A percentile compares a stretch with the other conserved stretches of the same genome.
Evolutionary conservation across 2,888 invertebrate species (phyloP).

Genomic region (Belgica antarctica): DNA sequence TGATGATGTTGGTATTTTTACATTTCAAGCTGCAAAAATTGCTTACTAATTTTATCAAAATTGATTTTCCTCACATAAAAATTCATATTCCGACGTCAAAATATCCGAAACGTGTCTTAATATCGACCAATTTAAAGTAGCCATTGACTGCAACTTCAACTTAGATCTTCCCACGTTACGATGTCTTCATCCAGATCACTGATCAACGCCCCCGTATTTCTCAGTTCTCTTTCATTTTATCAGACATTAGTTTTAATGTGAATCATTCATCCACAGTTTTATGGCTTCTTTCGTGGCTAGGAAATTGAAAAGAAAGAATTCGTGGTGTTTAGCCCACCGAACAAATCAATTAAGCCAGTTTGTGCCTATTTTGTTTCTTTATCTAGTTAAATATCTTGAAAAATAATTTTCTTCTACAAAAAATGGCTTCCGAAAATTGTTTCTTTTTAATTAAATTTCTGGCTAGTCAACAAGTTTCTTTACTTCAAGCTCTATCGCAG

Average conservation of each 20-base stretch:
- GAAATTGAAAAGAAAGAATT: neutral
- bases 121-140: too few species aligned
- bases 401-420: neutral
- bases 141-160: too few species aligned
- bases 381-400: neutral
- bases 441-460: slow-evolving; percentile 22
- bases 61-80: too few species aligned
- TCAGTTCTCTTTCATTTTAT: too few species aligned
- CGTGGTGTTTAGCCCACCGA: slow-evolving; percentile 11
- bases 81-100: too few species aligned
- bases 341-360: slow-evolving; percentile 37
- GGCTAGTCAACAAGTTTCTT: neutral
- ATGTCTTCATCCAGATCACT: too few species aligned
- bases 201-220: too few species aligned
- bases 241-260: neutral
- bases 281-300: slow-evolving; percentile 16
- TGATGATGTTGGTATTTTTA: too few species aligned
- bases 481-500: neutral
- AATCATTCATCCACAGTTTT: slow-evolving; percentile 25
- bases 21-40: too few species aligned
- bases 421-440: slow-evolving; percentile 15
- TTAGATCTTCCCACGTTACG: too few species aligned
- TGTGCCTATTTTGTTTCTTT: neutral
- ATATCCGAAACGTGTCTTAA: too few species aligned
- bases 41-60: too few species aligned